phyloP scores from a whole-genome alignment of 2,888 invertebrate species.

The Stenotaenia linearis region DNA sequence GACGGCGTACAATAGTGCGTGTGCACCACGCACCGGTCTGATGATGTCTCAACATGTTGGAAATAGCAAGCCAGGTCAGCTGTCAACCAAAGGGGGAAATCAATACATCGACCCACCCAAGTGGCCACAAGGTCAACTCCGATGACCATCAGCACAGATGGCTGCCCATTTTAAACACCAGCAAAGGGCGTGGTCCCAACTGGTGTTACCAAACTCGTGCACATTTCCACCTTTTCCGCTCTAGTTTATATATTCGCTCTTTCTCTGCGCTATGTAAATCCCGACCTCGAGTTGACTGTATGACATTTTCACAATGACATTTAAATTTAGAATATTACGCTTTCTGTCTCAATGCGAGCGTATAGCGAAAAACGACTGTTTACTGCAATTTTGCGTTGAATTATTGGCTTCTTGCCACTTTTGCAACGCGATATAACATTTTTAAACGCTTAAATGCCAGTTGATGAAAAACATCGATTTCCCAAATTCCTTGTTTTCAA shows the following conservation, averaged over 20 bases:
- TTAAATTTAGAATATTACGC: too few relatives aligned
- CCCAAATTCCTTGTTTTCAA: too few relatives aligned
- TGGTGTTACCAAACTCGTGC: background rate
- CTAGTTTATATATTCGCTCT: background rate
- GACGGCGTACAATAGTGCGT: background rate
- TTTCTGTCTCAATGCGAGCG: too few relatives aligned
- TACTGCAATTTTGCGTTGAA: too few relatives aligned
- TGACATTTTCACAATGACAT: background rate
- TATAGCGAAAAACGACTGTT: too few relatives aligned
- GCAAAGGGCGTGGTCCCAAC: slow-evolving; percentile 24
- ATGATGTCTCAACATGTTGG: slow-evolving; percentile 26
- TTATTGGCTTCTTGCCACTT: too few relatives aligned
- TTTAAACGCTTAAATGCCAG: too few relatives aligned
- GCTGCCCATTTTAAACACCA: slow-evolving; percentile 2
- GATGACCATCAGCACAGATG: slow-evolving; percentile 18
- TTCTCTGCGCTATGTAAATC: background rate
- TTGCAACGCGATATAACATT: too few relatives aligned
- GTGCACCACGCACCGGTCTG: background rate
- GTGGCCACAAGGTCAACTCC: slow-evolving; percentile 1
- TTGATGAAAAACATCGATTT: too few relatives aligned
- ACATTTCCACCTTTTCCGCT: background rate
- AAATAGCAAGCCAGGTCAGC: slow-evolving; percentile 18
- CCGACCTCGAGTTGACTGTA: background rate
- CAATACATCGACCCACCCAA: slow-evolving; percentile 20
- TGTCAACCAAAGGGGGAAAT: background rate